Evolutionary conservation across 2,113 vertebrate species (phyloP), one percentile per base, ranked within the genome.

Genomic region (Dasyornis broadbenti): DNA sequence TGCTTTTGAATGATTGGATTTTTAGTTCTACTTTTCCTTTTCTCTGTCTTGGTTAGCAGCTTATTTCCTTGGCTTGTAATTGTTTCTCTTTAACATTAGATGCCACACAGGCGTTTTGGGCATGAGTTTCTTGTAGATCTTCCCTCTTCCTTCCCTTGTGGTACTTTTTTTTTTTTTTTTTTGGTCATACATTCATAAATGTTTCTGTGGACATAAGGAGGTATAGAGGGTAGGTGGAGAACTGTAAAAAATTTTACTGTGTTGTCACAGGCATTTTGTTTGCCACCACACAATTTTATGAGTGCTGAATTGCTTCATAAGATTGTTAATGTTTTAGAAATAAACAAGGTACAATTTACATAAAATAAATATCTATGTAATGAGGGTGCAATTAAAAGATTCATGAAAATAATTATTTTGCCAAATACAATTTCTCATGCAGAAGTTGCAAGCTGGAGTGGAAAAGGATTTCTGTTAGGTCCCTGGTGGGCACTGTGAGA

Each of bases 111-210:
- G 31, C 68, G 2, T 52, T 82, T 27, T 11, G 59, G 64, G 42
- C 35, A 27, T 9, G 84, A 61, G 8, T 63, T 71, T 82, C 23
- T 50, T 47, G 7, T 20, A 31, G 4, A 1, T 75, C 64, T 86
- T 40, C 3, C 10, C 30, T 13, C 11, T 56, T 72, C 75, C 30
- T 73, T 87, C 31, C 39, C 16, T 87, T 59, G 37, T 28, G 42
- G 23, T 79, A 37, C 10, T 22, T 23, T 23, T 23, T 23, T 45
- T 45, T 44, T 44, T 44, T 44, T 44, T 19, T 30, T 65, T 76
- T 57, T 17, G 1, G 11, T 61, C 24, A 18, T 44, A 10, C 3
- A 3, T 73, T 87, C 2, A 0, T 31, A 42, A 37, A 10, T 44
- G 49, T 88, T 72, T 60, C 30, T 52, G 39, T 54, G 70, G 31